Percentiles rank a stretch among this genome's conserved stretches.
Evolutionary conservation across 2,797 vertebrate species (phyloP).

Genomic region (Perodicticus potto): DNA sequence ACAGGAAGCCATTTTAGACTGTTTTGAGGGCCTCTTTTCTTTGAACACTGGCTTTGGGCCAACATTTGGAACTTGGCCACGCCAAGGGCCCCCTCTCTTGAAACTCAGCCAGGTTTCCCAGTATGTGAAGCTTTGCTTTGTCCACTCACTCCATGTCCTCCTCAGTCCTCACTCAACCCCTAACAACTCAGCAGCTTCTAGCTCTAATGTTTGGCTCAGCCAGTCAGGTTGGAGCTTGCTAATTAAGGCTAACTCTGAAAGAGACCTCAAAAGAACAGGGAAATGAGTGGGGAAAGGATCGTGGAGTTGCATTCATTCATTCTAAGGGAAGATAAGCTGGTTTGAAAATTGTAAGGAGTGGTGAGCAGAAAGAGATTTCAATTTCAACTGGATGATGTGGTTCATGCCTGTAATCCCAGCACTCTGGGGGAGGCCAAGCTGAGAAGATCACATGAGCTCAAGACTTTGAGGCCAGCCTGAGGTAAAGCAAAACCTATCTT

Average conservation of each 20-base stretch:
- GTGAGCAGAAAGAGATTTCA: background rate
- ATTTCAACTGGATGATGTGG: background rate
- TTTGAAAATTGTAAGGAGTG: background rate
- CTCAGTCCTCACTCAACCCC: constrained; percentile 44
- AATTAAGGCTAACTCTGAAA: constrained; percentile 53
- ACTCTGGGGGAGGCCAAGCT: background rate
- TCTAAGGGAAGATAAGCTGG: constrained; percentile 46
- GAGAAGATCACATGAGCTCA: background rate
- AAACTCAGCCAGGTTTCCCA: constrained; percentile 66
- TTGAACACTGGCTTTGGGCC: constrained; percentile 66
- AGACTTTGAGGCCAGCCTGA: background rate
- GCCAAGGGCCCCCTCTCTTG: constrained; percentile 54
- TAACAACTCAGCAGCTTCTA: constrained; percentile 57
- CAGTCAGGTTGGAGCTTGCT: constrained; percentile 6
- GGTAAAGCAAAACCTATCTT: background rate
- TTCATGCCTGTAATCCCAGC: background rate
- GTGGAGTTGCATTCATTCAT: background rate
- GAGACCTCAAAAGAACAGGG: constrained; percentile 5
- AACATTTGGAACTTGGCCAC: constrained; percentile 72
- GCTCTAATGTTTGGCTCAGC: background rate
- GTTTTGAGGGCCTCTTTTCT: constrained; percentile 75
- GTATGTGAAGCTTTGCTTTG: constrained; percentile 57
- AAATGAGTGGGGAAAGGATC: background rate
- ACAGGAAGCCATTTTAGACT: constrained; percentile 62
- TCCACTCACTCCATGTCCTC: constrained; percentile 28